Evolutionary conservation across 2,888 invertebrate genomes (phyloP).

Genomic region (Bruchidius siliquastri): DNA sequence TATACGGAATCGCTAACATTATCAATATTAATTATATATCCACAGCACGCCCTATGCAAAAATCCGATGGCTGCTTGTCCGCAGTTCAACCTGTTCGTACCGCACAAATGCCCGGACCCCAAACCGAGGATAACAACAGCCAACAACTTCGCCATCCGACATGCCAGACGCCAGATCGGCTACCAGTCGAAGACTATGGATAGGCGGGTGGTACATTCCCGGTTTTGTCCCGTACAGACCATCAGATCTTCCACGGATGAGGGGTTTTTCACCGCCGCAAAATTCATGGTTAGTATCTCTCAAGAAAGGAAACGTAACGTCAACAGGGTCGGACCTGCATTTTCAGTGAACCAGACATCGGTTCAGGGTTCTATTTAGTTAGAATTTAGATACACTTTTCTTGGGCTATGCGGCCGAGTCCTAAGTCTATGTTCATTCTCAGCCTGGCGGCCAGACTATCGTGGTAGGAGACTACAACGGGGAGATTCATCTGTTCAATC

Average conservation of each 20-base stretch:
- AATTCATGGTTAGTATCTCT: conserved; percentile 35
- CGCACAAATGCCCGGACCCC: conserved; percentile 94
- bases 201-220: conserved; percentile 77
- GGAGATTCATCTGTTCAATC: conserved; percentile 83
- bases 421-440: conserved; percentile 4
- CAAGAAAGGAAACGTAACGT: too few species aligned
- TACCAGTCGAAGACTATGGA: conserved; percentile 61
- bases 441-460: conserved; percentile 50
- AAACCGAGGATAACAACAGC: conserved; percentile 62
- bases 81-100: conserved; percentile 90
- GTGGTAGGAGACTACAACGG: conserved; percentile 88
- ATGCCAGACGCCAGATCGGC: conserved; percentile 55
- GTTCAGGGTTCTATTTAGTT: too few species aligned
- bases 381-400: too few species aligned
- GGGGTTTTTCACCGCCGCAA: conserved; percentile 65
- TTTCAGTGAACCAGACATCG: too few species aligned
- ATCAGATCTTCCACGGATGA: conserved; percentile 67
- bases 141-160: conserved; percentile 66
- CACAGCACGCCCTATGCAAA: conserved; percentile 89
- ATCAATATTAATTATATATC: not conserved
- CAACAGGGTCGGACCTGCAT: too few species aligned
- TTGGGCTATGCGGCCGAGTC: not conserved
- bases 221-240: conserved; percentile 71
- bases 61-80: conserved; percentile 98
- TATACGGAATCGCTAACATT: too few species aligned